These are phyloP conservation scores for Dryococelus australis DNA, from an alignment of 2,888 invertebrate species.

Conservation along the genomic window DNA sequence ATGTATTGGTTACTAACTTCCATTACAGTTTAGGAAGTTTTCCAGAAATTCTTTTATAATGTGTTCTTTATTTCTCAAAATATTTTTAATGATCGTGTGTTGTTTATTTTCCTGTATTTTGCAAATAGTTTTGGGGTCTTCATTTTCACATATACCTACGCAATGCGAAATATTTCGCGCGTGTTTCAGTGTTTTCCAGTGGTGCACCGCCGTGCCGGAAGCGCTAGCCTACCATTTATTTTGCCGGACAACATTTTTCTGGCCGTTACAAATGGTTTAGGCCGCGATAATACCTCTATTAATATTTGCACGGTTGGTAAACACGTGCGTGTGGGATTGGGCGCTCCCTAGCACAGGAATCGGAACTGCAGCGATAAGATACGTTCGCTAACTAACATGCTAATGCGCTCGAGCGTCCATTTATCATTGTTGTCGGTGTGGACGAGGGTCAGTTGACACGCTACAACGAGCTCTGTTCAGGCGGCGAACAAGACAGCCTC, in stretches of 20 bases:
- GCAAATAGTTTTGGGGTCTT: too few species aligned
- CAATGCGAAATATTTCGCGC: too few species aligned
- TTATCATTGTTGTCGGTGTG: not conserved
- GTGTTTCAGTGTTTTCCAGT: not conserved
- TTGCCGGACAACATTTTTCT: not conserved
- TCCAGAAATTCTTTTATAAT: too few species aligned
- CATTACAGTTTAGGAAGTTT: too few species aligned
- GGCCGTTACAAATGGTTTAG: not conserved
- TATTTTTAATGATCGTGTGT: too few species aligned
- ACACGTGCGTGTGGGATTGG: not conserved
- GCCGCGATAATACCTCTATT: not conserved
- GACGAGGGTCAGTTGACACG: not conserved
- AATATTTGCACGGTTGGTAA: conserved; percentile 11
- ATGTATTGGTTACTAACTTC: too few species aligned
- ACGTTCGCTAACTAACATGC: not conserved
- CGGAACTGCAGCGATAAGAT: not conserved
- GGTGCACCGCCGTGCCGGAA: not conserved
- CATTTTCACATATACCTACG: too few species aligned
- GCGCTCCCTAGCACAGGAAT: not conserved
- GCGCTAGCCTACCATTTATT: not conserved
- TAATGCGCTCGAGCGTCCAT: not conserved
- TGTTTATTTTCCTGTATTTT: too few species aligned
- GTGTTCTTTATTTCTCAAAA: too few species aligned
- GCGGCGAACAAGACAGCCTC: not conserved
- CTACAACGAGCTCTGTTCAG: not conserved